Evolutionary conservation across 2,797 vertebrate genomes (phyloP).

Genomic region (Picus viridis): DNA sequence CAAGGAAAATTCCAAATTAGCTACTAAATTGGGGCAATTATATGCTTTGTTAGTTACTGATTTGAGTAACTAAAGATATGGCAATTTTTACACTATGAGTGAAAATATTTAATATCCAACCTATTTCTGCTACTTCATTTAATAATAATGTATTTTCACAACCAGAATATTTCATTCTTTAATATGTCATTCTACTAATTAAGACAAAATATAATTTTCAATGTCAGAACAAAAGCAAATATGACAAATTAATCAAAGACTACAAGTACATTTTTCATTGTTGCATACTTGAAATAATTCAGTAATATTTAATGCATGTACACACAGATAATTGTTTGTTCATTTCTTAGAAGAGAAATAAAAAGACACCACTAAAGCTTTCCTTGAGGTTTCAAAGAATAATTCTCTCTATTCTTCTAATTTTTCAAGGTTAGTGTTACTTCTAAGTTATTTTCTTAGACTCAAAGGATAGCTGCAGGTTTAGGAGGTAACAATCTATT

Average conservation of each 20-base stretch:
- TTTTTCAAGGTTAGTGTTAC: not conserved
- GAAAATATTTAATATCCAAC: not conserved
- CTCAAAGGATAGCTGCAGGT: not conserved
- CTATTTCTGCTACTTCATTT: slow-evolving; percentile 10
- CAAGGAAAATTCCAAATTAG: not conserved
- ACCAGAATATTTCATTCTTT: not conserved
- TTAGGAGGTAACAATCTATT: not conserved
- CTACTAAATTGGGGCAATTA: not conserved
- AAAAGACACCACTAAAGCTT: not conserved
- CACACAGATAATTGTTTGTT: not conserved
- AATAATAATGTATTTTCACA: slow-evolving; percentile 32
- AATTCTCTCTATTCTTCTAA: not conserved
- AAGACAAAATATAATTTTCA: not conserved
- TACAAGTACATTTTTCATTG: not conserved
- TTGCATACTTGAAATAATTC: not conserved
- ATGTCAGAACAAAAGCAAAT: not conserved
- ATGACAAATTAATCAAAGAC: not conserved
- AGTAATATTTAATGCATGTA: not conserved
- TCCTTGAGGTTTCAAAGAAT: not conserved
- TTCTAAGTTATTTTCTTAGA: not conserved
- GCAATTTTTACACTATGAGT: not conserved
- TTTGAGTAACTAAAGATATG: not conserved
- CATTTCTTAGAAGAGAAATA: not conserved
- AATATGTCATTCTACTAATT: slow-evolving; percentile 22
- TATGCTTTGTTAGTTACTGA: not conserved